These are phyloP conservation scores for Lipophrys pholis DNA, from an alignment of 2,113 vertebrate genomes.

Conservation along the genomic window DNA sequence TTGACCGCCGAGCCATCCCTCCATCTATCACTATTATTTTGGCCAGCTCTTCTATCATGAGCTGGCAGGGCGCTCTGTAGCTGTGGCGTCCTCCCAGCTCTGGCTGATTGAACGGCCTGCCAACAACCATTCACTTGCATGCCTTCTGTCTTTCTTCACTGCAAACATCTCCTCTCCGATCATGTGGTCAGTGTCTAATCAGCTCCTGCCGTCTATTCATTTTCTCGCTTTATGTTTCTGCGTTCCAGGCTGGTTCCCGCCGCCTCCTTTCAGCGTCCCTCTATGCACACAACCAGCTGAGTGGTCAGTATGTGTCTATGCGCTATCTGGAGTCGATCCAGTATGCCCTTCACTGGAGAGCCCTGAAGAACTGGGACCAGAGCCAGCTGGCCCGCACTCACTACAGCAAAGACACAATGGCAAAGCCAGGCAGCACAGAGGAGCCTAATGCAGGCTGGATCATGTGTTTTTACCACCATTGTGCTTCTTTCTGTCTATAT, in stretches of 20 bases:
- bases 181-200: constrained; percentile 21
- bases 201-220: constrained; percentile 12
- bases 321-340: constrained; percentile 56
- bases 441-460: constrained; percentile 58
- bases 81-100: constrained; percentile 20
- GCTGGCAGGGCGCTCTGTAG: constrained; percentile 32
- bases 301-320: constrained; percentile 52
- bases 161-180: constrained; percentile 2
- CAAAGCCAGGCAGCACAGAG: constrained; percentile 37
- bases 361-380: constrained; percentile 61
- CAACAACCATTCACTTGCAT: constrained; percentile 28
- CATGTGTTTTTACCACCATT: constrained; percentile 60
- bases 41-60: background rate
- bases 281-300: constrained; percentile 23
- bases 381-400: constrained; percentile 73
- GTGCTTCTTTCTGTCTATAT: constrained; percentile 49
- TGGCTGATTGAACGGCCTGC: constrained; percentile 6
- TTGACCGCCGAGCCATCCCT: constrained; percentile 39
- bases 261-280: constrained; percentile 24
- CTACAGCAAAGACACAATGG: constrained; percentile 55
- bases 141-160: background rate
- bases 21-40: constrained; percentile 24
- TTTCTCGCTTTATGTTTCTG: constrained; percentile 29
- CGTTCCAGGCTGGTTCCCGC: background rate
- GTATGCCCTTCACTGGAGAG: constrained; percentile 60